Conservation (phyloP, 2,113 vertebrate species). For the Geococcyx californianus region DNA sequence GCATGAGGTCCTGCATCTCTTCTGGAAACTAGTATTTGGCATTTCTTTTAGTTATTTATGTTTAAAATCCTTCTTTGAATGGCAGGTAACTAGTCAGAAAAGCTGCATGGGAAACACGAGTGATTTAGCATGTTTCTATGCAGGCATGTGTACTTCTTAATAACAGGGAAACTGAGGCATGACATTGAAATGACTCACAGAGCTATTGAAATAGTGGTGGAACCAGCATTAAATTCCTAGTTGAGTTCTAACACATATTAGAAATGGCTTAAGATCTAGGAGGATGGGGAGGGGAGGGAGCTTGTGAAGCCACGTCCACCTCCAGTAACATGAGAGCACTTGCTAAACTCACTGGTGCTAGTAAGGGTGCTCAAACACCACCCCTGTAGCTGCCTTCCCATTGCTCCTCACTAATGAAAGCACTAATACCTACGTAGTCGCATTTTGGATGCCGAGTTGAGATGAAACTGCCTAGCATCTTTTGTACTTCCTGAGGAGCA, state of each 20-base stretch:
- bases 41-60: not conserved
- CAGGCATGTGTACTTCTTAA: conserved; percentile 5
- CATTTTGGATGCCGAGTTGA: not conserved
- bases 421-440: not conserved
- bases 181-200: not conserved
- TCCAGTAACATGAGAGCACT: not conserved
- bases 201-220: not conserved
- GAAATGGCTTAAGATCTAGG: not conserved
- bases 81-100: not conserved
- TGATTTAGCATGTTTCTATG: not conserved
- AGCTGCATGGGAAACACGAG: not conserved
- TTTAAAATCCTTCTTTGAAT: not conserved
- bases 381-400: not conserved
- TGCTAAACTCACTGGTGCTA: not conserved
- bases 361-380: not conserved
- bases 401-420: not conserved
- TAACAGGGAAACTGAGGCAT: conserved; percentile 56
- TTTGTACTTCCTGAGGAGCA: conserved; percentile 28
- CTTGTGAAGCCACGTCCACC: not conserved
- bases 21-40: not conserved
- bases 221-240: not conserved
- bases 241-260: not conserved
- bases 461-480: not conserved
- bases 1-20: not conserved
- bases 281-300: not conserved